phyloP scores from a whole-genome alignment of 2,888 invertebrate species.

The Clusia tigrina region DNA sequence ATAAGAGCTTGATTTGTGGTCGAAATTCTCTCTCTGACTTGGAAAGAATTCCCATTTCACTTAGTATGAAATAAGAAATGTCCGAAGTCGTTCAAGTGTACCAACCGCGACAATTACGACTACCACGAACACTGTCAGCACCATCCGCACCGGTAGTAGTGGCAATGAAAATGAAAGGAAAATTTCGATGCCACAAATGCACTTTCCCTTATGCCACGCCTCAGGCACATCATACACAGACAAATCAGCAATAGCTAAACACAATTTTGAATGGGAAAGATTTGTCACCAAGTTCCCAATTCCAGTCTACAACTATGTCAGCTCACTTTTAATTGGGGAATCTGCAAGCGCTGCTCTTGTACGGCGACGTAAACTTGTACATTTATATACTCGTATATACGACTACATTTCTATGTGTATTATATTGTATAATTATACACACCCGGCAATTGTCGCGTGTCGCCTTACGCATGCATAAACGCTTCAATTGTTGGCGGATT shows the following conservation, averaged over 20 bases:
- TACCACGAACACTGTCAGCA: background rate
- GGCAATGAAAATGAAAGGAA: slow-evolving; percentile 34
- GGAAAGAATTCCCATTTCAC: slow-evolving; percentile 9
- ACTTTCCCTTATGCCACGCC: slow-evolving; percentile 17
- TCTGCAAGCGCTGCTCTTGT: background rate
- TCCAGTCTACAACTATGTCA: no score
- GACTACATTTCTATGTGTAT: no score
- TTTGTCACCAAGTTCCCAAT: background rate
- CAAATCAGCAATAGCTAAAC: background rate
- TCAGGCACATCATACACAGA: background rate
- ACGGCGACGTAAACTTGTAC: no score
- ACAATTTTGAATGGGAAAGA: background rate
- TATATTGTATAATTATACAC: slow-evolving; percentile 19
- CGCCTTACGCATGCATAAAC: slow-evolving; percentile 25
- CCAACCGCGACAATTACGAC: slow-evolving; percentile 40
- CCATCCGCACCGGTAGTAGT: slow-evolving; percentile 33
- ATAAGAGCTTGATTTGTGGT: slow-evolving; percentile 48
- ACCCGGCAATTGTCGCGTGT: slow-evolving; percentile 24
- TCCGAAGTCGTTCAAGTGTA: slow-evolving; percentile 50
- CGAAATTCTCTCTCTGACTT: slow-evolving; percentile 44
- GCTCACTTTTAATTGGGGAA: no score
- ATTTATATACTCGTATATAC: no score
- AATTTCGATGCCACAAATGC: slow-evolving; percentile 13
- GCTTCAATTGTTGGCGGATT: slow-evolving; percentile 26
- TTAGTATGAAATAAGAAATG: slow-evolving; percentile 22